Evolutionary conservation across 1,140 invertebrate genomes (phyloP).

Genomic region (Drosophila watanabei): DNA sequence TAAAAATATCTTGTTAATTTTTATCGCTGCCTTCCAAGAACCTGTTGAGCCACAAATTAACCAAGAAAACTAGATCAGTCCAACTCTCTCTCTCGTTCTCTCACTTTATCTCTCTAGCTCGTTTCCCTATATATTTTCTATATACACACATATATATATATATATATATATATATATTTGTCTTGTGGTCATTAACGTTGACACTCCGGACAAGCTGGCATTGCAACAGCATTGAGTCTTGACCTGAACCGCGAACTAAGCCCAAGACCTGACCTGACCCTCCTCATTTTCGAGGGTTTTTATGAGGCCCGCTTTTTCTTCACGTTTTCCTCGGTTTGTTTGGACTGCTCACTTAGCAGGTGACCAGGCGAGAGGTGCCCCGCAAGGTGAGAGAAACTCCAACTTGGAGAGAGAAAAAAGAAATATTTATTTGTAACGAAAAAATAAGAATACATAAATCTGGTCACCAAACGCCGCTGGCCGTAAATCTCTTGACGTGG

Average conservation of each 20-base stretch:
- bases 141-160: background rate
- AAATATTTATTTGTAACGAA: constrained; percentile 10
- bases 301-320: constrained; percentile 26
- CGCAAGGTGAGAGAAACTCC: constrained; percentile 17
- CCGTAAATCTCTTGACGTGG: constrained; percentile 67
- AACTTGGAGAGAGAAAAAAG: background rate
- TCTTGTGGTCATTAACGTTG: constrained; percentile 54
- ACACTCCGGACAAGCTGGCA: constrained; percentile 24
- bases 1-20: background rate
- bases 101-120: background rate
- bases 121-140: constrained; percentile 1
- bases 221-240: constrained; percentile 40
- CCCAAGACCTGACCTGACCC: constrained; percentile 40
- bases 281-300: constrained; percentile 28
- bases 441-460: constrained; percentile 57
- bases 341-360: constrained; percentile 51
- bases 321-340: constrained; percentile 2
- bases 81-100: constrained; percentile 5
- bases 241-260: constrained; percentile 8
- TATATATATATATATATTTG: constrained; percentile 7
- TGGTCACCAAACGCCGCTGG: constrained; percentile 61
- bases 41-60: constrained; percentile 18
- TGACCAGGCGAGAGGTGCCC: constrained; percentile 9
- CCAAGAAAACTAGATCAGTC: constrained; percentile 33
- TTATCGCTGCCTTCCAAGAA: constrained; percentile 9